phyloP scores from a whole-genome alignment of 2,797 vertebrate genomes.

The Brotogeris chrysoptera region DNA sequence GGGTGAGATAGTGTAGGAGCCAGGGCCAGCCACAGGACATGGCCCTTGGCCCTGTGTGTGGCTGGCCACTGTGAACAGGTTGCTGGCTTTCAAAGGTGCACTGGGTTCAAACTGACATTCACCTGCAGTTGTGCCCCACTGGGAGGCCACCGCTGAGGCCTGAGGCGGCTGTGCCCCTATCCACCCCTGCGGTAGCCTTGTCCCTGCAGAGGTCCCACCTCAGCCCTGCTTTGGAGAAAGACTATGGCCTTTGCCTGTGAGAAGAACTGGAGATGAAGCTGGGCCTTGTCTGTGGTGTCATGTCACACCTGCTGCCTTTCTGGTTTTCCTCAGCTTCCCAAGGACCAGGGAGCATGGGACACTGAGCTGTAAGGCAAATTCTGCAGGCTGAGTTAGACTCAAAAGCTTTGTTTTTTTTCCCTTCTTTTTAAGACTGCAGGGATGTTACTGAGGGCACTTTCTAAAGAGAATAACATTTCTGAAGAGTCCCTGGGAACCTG shows the following conservation, averaged over 20 bases:
- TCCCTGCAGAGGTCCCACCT: fast-evolving
- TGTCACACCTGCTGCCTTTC: not conserved
- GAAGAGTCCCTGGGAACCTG: not conserved
- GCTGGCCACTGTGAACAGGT: fast-evolving
- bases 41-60: fast-evolving
- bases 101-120: not conserved
- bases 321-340: not conserved
- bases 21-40: fast-evolving
- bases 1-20: not conserved
- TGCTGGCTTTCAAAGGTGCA: not conserved
- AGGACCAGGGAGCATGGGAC: fast-evolving
- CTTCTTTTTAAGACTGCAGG: not conserved
- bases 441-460: not conserved
- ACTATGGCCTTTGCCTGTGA: not conserved
- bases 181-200: not conserved
- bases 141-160: not conserved
- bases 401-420: not conserved
- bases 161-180: fast-evolving
- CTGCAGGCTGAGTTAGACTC: not conserved
- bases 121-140: fast-evolving
- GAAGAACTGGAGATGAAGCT: fast-evolving
- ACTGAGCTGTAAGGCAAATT: fast-evolving
- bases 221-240: not conserved
- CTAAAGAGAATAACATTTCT: not conserved
- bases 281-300: not conserved